Percentiles rank a stretch among this genome's conserved stretches.
These are phyloP conservation scores for Zootermopsis nevadensis DNA, from an alignment of 2,888 invertebrate genomes.

Conservation along the genomic window DNA sequence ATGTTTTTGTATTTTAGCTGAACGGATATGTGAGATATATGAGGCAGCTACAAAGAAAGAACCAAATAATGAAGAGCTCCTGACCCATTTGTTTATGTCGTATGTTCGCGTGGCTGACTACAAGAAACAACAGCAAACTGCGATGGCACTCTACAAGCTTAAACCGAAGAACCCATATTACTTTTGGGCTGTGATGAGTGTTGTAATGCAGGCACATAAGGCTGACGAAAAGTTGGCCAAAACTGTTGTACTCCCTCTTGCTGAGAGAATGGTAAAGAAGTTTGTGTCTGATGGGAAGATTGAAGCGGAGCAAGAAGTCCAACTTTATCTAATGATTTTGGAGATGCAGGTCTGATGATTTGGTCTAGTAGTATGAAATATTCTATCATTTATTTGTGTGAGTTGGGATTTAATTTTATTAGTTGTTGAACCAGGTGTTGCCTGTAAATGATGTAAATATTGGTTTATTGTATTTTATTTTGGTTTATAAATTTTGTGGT, in stretches of 20 bases:
- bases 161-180: conserved; percentile 96
- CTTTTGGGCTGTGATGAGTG: conserved; percentile 98
- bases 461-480: background rate
- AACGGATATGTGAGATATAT: conserved; percentile 89
- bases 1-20: conserved; percentile 70
- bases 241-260: conserved; percentile 83
- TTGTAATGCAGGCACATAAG: conserved; percentile 80
- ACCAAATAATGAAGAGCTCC: conserved; percentile 89
- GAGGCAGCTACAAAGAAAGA: conserved; percentile 88
- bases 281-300: conserved; percentile 87
- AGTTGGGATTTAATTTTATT: too few species aligned
- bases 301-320: conserved; percentile 94
- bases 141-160: conserved; percentile 89
- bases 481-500: background rate
- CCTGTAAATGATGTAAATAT: too few species aligned
- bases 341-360: conserved; percentile 62
- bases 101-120: conserved; percentile 92
- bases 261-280: conserved; percentile 94
- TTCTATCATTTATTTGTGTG: background rate
- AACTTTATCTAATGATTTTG: conserved; percentile 89
- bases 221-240: conserved; percentile 63
- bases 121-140: conserved; percentile 89
- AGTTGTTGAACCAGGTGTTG: too few species aligned
- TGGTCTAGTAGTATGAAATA: background rate
- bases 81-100: conserved; percentile 95